Conservation (phyloP, 2,797 vertebrate genomes). For the Phrynocephalus guinanensis region DNA sequence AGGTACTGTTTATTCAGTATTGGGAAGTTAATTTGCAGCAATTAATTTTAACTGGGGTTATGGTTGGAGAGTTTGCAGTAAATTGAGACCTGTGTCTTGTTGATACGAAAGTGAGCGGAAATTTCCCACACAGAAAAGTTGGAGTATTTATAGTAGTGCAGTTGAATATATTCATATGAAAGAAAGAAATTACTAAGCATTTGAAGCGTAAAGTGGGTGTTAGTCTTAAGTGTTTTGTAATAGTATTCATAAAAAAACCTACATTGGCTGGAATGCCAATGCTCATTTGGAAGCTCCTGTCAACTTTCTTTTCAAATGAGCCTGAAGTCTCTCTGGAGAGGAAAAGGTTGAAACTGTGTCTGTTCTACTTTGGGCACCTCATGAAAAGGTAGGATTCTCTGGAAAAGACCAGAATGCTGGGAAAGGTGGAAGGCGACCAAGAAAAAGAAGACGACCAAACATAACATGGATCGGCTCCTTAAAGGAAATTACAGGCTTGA, state of each 20-base stretch:
- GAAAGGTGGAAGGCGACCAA: no score
- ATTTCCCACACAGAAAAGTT: conserved; percentile 9
- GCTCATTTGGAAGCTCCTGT: neutral
- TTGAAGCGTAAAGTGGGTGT: neutral
- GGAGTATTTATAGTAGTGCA: conserved; percentile 19
- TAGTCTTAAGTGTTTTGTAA: conserved; percentile 5
- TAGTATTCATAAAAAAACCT: neutral
- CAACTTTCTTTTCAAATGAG: neutral
- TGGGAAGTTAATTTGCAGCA: neutral
- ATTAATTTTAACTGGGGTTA: neutral
- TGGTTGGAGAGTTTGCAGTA: neutral
- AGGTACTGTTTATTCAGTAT: neutral
- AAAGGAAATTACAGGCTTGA: no score
- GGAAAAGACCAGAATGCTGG: no score
- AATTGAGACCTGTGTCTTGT: neutral
- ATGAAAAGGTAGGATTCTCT: no score
- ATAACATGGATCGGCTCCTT: no score
- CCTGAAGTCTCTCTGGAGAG: no score
- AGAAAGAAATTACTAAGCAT: neutral
- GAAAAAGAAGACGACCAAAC: no score
- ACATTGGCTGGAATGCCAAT: neutral
- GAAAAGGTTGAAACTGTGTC: no score
- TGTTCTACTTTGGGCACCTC: no score
- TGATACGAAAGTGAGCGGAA: neutral
- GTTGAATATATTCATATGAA: conserved; percentile 22